Conservation (phyloP, 2,113 vertebrate species). For the Silurus glanis region DNA sequence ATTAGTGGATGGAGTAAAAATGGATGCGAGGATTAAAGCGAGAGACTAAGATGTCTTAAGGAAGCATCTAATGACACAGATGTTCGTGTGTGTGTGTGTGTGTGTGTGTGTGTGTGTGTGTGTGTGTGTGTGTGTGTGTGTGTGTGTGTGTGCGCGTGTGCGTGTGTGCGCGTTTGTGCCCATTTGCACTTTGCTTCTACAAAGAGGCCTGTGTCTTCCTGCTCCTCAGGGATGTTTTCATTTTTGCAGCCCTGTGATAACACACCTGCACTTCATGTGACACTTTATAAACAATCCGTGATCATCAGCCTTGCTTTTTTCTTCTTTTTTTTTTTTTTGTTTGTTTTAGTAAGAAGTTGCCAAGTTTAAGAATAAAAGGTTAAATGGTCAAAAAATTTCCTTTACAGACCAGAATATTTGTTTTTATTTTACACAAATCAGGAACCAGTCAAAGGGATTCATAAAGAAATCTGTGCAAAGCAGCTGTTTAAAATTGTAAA, state of each 20-base stretch:
- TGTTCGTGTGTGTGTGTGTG: not conserved
- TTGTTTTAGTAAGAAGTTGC: not conserved
- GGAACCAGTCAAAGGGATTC: not conserved
- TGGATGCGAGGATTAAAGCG: not conserved
- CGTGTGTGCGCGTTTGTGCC: not conserved
- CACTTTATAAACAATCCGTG: constrained; percentile 30
- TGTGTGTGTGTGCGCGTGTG: not conserved
- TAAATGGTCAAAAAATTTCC: not conserved
- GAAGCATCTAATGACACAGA: constrained; percentile 10
- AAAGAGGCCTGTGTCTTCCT: constrained; percentile 42
- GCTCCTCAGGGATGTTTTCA: not conserved
- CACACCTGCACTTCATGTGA: constrained; percentile 38
- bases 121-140: not conserved
- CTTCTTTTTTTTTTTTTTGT: no score
- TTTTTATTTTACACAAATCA: not conserved
- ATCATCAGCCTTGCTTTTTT: not conserved
- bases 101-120: not conserved
- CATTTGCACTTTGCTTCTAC: constrained; percentile 16
- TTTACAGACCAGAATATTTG: not conserved
- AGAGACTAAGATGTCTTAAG: constrained; percentile 30
- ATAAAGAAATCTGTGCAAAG: not conserved
- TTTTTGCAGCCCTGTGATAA: constrained; percentile 37
- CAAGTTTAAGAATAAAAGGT: not conserved
- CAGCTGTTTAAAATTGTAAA: not conserved
- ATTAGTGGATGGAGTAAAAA: not conserved